These are phyloP conservation scores for Morpho helenor DNA, from an alignment of 2,888 invertebrate species.

Conservation along the genomic window DNA sequence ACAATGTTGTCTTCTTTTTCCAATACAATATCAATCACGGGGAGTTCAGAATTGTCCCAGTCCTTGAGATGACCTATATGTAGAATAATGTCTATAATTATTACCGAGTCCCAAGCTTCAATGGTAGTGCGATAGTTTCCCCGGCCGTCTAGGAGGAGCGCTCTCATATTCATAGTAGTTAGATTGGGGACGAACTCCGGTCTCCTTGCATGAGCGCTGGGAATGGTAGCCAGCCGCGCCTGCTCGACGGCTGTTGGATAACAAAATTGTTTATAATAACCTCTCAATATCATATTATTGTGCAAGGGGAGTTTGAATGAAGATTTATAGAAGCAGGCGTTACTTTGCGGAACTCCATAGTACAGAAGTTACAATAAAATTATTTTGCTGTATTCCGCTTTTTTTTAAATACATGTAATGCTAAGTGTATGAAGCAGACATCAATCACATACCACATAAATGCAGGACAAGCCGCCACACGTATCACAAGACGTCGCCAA, in stretches of 20 bases:
- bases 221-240: constrained; percentile 75
- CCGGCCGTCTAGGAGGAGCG: constrained; percentile 77
- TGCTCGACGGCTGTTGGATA: constrained; percentile 57
- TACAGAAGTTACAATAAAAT: too few relatives aligned
- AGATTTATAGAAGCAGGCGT: too few relatives aligned
- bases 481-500: too few relatives aligned
- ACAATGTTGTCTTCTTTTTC: neutral
- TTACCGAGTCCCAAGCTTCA: constrained; percentile 34
- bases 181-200: constrained; percentile 84
- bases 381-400: too few relatives aligned
- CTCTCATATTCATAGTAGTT: constrained; percentile 93
- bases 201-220: constrained; percentile 80
- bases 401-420: too few relatives aligned
- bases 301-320: too few relatives aligned
- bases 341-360: too few relatives aligned
- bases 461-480: too few relatives aligned
- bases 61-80: neutral
- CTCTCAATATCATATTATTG: too few relatives aligned
- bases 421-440: too few relatives aligned
- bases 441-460: too few relatives aligned
- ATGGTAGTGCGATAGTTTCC: constrained; percentile 75
- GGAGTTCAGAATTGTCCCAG: neutral
- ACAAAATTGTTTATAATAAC: neutral
- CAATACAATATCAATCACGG: constrained; percentile 5
- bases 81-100: constrained; percentile 7